These are phyloP conservation scores for Hippoglossus hippoglossus DNA, from an alignment of 2,797 vertebrate genomes.

Conservation along the genomic window DNA sequence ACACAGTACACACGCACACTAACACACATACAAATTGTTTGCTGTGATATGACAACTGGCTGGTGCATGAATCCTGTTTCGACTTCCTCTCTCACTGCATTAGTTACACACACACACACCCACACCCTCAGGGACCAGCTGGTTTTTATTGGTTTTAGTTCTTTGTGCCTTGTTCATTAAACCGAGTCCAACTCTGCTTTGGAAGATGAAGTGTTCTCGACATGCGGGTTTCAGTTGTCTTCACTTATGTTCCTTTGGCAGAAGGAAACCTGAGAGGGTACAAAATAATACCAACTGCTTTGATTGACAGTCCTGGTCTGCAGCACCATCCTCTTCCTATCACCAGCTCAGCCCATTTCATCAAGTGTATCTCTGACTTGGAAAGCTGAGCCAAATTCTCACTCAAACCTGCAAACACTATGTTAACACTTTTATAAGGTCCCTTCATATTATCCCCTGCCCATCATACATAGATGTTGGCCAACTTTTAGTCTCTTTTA, in stretches of 20 bases:
- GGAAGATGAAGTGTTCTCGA: conserved; percentile 27
- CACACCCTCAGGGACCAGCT: conserved; percentile 48
- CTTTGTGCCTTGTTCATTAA: conserved; percentile 41
- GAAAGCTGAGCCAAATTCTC: no score
- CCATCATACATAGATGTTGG: no score
- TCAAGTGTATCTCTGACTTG: no score
- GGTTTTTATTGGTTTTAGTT: conserved; percentile 57
- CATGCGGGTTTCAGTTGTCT: conserved; percentile 4
- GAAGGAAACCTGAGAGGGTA: neutral
- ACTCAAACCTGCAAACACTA: no score
- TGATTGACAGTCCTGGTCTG: conserved; percentile 6
- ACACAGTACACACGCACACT: conserved; percentile 47
- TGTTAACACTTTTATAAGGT: no score
- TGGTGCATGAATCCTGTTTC: conserved; percentile 60
- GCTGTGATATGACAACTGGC: conserved; percentile 68
- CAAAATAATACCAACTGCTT: conserved; percentile 6
- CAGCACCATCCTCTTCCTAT: neutral
- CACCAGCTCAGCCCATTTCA: no score
- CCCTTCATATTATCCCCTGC: no score
- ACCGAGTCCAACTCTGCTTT: conserved; percentile 18
- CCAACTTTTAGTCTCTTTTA: no score
- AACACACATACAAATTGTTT: conserved; percentile 63
- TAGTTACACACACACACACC: conserved; percentile 29
- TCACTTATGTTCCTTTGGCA: neutral
- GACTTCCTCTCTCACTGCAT: conserved; percentile 71